These are phyloP conservation scores for Metalampra italica DNA, from an alignment of 2,888 invertebrate genomes.

Conservation along the genomic window DNA sequence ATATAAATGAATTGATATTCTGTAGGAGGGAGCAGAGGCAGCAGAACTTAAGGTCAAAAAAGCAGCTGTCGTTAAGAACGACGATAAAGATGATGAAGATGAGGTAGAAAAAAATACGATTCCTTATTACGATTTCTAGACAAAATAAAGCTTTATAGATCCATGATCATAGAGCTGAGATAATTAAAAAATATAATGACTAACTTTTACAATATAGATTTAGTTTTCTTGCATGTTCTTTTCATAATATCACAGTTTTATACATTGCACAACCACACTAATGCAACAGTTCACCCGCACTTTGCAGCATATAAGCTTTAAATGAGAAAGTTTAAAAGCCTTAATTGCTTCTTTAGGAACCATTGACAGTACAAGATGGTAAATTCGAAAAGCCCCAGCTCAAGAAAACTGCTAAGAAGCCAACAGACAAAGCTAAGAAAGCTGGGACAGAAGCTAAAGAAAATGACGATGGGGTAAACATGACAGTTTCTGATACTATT, in stretches of 20 bases:
- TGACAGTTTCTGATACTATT: slow-evolving; percentile 20
- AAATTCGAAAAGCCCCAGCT: slow-evolving; percentile 71
- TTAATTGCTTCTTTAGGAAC: slow-evolving; percentile 65
- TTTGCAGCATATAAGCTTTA: slow-evolving; percentile 35
- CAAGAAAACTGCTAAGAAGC: slow-evolving; percentile 68
- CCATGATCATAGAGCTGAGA: slow-evolving; percentile 40
- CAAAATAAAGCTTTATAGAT: slow-evolving; percentile 4
- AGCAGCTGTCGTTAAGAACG: slow-evolving; percentile 67
- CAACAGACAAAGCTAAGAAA: slow-evolving; percentile 57
- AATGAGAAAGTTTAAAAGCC: slow-evolving; percentile 43
- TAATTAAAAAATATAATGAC: slow-evolving; percentile 49
- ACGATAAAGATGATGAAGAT: slow-evolving; percentile 51
- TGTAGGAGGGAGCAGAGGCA: slow-evolving; percentile 67
- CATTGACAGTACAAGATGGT: slow-evolving; percentile 65
- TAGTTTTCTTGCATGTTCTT: slow-evolving; percentile 34
- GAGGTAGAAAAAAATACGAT: slow-evolving; percentile 53
- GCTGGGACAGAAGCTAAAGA: slow-evolving; percentile 40
- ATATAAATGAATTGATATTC: slow-evolving; percentile 15
- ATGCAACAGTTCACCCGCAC: slow-evolving; percentile 37
- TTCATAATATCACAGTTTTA: slow-evolving; percentile 25
- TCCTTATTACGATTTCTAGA: slow-evolving; percentile 11
- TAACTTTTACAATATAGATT: slow-evolving; percentile 36
- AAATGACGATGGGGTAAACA: slow-evolving; percentile 56
- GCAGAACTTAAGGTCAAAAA: slow-evolving; percentile 72
- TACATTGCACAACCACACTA: slow-evolving; percentile 47